Evolutionary conservation across 1,140 invertebrate species (phyloP), one percentile per base, ranked within the genome.

Genomic region (Drosophila elegans): DNA sequence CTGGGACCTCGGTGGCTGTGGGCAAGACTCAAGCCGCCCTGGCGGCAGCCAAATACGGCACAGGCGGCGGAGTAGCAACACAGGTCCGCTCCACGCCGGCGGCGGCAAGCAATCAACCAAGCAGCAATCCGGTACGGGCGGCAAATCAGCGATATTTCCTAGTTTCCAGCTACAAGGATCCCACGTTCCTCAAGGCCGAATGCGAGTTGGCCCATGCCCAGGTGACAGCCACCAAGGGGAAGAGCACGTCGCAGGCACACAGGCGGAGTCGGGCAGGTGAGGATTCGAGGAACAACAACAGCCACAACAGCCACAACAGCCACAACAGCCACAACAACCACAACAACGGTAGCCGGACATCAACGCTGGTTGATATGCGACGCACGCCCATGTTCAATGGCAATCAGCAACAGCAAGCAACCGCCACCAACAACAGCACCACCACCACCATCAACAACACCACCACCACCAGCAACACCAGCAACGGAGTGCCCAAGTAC

Each of bases 201-300:
- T 92, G 89, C 63, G 91, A 90, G 41, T 54, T 92, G 74, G 91
- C 91, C n/a, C 85, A 89, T 52, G 78, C 90, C n/a, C 91, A 91
- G 76, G 80, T 92, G 63, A 68, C 60, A 7, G 27, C 63, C 29
- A 48, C 42, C 59, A 71, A 51, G 2, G 56, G n/a, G 29, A 76
- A 60, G 34, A n/a, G n/a, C 41, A 27, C 42, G 42, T 61, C 51
- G 13, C 64, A 52, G n/a, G 34, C 9, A 3, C 61, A 57, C 49
- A 60, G 39, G 45, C 80, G 80, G 44, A 69, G 46, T 27, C 61
- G 72, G 13, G 46, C 63, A 2, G 48, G 67, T 29, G 79, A 88
- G 44, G 79, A 82, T 46, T 42, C 61, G 39, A 80, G 59, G 12
- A 89, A 80, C 36, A 86, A 80, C 16, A 86, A 77, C 45, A 64